A percentile compares a stretch with the other conserved stretches of the same genome.
Evolutionary conservation across 2,797 vertebrate species (phyloP).

Genomic region (Microctenopoma steveboyesi): DNA sequence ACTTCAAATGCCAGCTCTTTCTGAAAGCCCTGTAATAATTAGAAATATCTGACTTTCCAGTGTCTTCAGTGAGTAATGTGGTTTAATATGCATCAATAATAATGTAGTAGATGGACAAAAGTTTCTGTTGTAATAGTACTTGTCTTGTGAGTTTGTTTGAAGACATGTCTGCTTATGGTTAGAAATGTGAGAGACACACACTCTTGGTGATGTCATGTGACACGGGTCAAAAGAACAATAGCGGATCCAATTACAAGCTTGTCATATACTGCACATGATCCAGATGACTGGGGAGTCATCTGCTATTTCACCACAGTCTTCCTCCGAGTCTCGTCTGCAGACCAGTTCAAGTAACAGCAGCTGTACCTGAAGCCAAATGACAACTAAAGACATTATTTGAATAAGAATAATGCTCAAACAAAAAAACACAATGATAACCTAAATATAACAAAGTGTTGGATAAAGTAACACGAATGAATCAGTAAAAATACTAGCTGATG

Average conservation of each 20-base stretch:
- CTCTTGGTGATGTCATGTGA: conserved; percentile 72
- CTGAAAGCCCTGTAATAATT: not conserved
- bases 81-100: not conserved
- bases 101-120: not conserved
- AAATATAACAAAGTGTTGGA: not conserved
- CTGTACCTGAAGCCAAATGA: not conserved
- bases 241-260: conserved; percentile 79
- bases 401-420: not conserved
- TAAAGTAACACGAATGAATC: not conserved
- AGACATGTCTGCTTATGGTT: conserved; percentile 24
- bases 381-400: not conserved
- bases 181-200: conserved; percentile 28
- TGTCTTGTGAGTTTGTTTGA: conserved; percentile 29
- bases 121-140: not conserved
- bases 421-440: not conserved
- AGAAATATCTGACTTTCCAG: not conserved
- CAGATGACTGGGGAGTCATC: conserved; percentile 65
- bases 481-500: not conserved
- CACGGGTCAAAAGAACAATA: conserved; percentile 73
- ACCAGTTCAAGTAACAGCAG: conserved; percentile 26
- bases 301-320: conserved; percentile 41
- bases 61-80: not conserved
- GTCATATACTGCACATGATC: conserved; percentile 76
- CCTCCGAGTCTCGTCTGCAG: conserved; percentile 24
- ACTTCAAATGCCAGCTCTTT: not conserved